Percentiles rank a stretch among this genome's conserved stretches.
Conservation (phyloP, 1,140 invertebrate species). For the Leptopilina clavipes region DNA sequence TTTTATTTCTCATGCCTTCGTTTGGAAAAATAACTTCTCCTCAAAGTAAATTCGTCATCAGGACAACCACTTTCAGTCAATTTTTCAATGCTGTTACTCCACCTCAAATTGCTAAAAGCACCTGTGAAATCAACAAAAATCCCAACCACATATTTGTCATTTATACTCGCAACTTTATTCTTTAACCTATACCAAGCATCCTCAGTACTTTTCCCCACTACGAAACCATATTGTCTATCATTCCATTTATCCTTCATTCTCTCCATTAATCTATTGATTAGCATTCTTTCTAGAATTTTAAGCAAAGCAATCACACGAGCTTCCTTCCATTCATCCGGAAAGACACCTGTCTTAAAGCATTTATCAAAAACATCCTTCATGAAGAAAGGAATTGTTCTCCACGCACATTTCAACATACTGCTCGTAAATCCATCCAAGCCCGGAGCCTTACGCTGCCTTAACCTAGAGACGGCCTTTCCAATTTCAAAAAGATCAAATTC, state of each 20-base stretch:
- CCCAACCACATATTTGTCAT: neutral
- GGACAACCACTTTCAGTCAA: neutral
- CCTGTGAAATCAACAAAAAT: neutral
- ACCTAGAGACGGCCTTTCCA: neutral
- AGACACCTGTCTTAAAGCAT: neutral
- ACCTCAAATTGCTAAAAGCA: neutral
- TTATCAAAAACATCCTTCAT: neutral
- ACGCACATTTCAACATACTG: neutral
- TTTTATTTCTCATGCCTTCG: neutral
- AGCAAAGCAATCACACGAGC: constrained; percentile 43
- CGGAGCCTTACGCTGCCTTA: neutral
- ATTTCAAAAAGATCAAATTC: neutral
- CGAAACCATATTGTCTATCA: constrained; percentile 39
- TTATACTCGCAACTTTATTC: constrained; percentile 22
- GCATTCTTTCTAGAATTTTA: constrained; percentile 53
- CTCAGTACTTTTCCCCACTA: constrained; percentile 38
- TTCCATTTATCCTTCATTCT: constrained; percentile 26
- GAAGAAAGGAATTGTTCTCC: neutral
- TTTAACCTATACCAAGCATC: constrained; percentile 42
- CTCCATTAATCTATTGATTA: constrained; percentile 46
- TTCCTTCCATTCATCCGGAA: constrained; percentile 50
- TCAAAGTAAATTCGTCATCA: neutral
- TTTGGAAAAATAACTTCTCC: neutral
- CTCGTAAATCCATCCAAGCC: neutral
- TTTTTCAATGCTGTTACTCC: neutral